Evolutionary conservation across 2,888 invertebrate genomes (phyloP).

Genomic region (Xestobium rufovillosum): DNA sequence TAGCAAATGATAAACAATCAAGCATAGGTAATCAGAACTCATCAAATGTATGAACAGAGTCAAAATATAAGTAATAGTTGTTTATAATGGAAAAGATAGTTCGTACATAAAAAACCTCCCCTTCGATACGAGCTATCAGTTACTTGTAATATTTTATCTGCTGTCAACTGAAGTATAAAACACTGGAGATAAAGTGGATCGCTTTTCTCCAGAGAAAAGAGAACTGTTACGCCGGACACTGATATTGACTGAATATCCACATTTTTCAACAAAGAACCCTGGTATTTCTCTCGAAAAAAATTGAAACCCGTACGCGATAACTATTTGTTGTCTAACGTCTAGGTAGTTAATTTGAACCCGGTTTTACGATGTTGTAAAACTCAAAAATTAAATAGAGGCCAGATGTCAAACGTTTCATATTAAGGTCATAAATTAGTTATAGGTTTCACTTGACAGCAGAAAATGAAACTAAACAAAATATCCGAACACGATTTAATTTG

Average conservation of each 20-base stretch:
- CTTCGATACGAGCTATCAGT: slow-evolving; percentile 39
- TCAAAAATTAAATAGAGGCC: slow-evolving; percentile 31
- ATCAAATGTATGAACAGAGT: too few relatives aligned
- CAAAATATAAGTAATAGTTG: slow-evolving; percentile 37
- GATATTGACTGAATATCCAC: slow-evolving; percentile 35
- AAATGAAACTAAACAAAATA: too few relatives aligned
- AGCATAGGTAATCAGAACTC: too few relatives aligned
- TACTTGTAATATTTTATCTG: slow-evolving; percentile 45
- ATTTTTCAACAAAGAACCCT: too few relatives aligned
- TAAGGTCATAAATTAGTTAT: slow-evolving; percentile 4
- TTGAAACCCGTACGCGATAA: too few relatives aligned
- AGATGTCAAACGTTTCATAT: slow-evolving; percentile 30
- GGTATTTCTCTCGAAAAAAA: too few relatives aligned
- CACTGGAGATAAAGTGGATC: slow-evolving; percentile 43
- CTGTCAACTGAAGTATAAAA: slow-evolving; percentile 45
- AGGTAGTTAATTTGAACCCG: slow-evolving; percentile 21
- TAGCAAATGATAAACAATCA: too few relatives aligned
- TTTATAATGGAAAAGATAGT: slow-evolving; percentile 41
- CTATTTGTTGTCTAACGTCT: too few relatives aligned
- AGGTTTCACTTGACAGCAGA: not conserved
- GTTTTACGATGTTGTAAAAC: slow-evolving; percentile 28
- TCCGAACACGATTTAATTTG: too few relatives aligned
- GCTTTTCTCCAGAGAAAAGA: slow-evolving; percentile 41
- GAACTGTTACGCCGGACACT: slow-evolving; percentile 31
- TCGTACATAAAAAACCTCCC: slow-evolving; percentile 36